A percentile compares a stretch with the other conserved stretches of the same genome.
phyloP scores from a whole-genome alignment of 2,797 vertebrate species.

The Naso thynnoides region DNA sequence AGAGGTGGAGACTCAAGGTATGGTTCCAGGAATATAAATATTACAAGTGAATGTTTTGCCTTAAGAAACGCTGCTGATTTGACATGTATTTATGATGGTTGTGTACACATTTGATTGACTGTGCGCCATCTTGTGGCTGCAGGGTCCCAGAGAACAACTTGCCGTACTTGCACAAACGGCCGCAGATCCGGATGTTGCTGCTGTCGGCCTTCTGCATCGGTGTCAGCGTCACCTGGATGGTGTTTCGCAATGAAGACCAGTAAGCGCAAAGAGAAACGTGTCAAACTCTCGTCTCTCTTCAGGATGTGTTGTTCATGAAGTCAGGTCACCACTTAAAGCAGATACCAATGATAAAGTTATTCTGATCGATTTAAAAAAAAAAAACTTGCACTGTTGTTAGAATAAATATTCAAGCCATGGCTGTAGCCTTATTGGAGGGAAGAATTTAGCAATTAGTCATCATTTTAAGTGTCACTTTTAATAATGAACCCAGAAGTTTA shows the following conservation, averaged over 20 bases:
- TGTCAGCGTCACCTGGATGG: slow-evolving; percentile 92
- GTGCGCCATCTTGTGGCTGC: slow-evolving; percentile 15
- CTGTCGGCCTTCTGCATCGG: slow-evolving; percentile 88
- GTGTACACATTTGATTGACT: neutral
- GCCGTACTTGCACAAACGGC: slow-evolving; percentile 94
- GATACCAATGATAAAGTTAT: no score
- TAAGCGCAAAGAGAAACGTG: slow-evolving; percentile 78
- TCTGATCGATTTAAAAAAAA: no score
- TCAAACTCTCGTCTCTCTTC: no score
- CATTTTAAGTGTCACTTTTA: no score
- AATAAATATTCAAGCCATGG: no score
- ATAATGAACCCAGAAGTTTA: no score
- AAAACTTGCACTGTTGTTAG: no score
- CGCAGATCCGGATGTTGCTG: slow-evolving; percentile 90
- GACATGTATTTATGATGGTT: neutral
- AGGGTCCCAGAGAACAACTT: slow-evolving; percentile 94
- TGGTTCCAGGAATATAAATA: neutral
- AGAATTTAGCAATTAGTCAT: no score
- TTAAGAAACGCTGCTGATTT: neutral
- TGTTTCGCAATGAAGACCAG: slow-evolving; percentile 97
- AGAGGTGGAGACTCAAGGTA: neutral
- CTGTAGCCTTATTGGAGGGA: no score
- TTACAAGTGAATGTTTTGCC: neutral
- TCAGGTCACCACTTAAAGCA: no score
- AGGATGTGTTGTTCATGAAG: no score